These are phyloP conservation scores for Diplolepis rosae DNA, from an alignment of 2,888 invertebrate species.

Conservation along the genomic window DNA sequence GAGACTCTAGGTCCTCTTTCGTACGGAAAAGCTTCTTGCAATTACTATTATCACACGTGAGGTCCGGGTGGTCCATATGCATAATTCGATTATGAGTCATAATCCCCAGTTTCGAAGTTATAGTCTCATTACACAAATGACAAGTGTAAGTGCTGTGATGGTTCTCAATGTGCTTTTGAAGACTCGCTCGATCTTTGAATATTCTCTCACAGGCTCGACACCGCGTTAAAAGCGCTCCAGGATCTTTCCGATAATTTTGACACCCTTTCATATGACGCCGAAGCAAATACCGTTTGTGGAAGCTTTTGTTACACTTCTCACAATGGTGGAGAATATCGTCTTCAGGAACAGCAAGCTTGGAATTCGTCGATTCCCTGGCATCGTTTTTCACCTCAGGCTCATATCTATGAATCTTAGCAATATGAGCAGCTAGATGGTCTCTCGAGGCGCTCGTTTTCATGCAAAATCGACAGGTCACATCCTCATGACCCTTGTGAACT, in stretches of 20 bases:
- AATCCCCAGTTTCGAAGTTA: conserved; percentile 77
- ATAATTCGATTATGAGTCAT: conserved; percentile 77
- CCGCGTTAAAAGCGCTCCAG: conserved; percentile 74
- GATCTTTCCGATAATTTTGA: conserved; percentile 75
- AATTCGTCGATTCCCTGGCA: conserved; percentile 63
- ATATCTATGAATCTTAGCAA: conserved; percentile 75
- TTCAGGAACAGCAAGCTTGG: conserved; percentile 69
- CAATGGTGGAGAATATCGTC: conserved; percentile 75
- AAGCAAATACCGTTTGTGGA: conserved; percentile 76
- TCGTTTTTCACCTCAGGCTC: conserved; percentile 59
- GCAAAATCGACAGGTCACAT: conserved; percentile 77
- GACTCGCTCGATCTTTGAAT: conserved; percentile 76
- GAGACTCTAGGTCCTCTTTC: conserved; percentile 75
- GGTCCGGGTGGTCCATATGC: conserved; percentile 76
- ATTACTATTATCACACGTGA: conserved; percentile 72
- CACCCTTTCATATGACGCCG: conserved; percentile 79
- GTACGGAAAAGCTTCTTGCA: conserved; percentile 77
- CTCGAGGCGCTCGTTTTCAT: conserved; percentile 78
- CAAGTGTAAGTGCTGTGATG: conserved; percentile 76
- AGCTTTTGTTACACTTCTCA: conserved; percentile 76
- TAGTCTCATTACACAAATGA: conserved; percentile 75
- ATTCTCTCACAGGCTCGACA: conserved; percentile 77
- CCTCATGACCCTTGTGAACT: conserved; percentile 77
- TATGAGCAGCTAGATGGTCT: conserved; percentile 77
- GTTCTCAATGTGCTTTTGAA: conserved; percentile 76